A percentile compares a stretch with the other conserved stretches of the same genome.
These are phyloP conservation scores for Cephalopholis sonnerati DNA, from an alignment of 2,113 vertebrate genomes.

Conservation along the genomic window DNA sequence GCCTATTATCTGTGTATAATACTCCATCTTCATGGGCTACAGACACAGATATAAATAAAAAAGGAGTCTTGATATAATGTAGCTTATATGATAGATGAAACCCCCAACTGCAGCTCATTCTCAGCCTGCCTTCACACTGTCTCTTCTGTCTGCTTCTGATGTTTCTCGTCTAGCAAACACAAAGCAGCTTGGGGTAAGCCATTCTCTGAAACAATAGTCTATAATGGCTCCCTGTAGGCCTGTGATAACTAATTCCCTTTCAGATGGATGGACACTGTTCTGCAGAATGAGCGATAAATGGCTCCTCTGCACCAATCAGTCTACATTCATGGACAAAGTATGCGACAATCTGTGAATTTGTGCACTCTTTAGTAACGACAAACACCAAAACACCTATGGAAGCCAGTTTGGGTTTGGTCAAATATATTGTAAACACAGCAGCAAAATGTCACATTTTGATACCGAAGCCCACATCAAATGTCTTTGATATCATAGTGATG, in stretches of 20 bases:
- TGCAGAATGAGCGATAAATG: constrained; percentile 68
- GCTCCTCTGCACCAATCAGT: constrained; percentile 60
- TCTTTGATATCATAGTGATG: constrained; percentile 62
- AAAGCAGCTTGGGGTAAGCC: constrained; percentile 76
- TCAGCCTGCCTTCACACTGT: constrained; percentile 40
- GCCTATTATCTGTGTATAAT: constrained; percentile 25
- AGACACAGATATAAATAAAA: constrained; percentile 16
- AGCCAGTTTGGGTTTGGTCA: constrained; percentile 36
- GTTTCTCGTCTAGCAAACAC: constrained; percentile 69
- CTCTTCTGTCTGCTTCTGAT: constrained; percentile 60
- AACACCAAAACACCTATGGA: constrained; percentile 35
- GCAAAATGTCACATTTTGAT: constrained; percentile 74
- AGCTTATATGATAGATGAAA: constrained; percentile 51
- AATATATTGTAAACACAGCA: constrained; percentile 53
- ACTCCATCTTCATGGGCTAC: background rate
- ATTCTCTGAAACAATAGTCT: constrained; percentile 76
- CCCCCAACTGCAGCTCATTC: constrained; percentile 41
- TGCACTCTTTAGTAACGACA: constrained; percentile 23
- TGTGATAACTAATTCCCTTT: constrained; percentile 78
- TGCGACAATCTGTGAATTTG: constrained; percentile 35
- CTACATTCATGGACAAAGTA: constrained; percentile 54
- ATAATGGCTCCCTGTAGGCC: constrained; percentile 78
- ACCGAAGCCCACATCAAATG: constrained; percentile 62
- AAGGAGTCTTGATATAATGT: constrained; percentile 33
- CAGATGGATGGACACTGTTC: constrained; percentile 67